phyloP scores from a whole-genome alignment of 64 coral and sea anemone genomes.

The Montipora efflorescens region DNA sequence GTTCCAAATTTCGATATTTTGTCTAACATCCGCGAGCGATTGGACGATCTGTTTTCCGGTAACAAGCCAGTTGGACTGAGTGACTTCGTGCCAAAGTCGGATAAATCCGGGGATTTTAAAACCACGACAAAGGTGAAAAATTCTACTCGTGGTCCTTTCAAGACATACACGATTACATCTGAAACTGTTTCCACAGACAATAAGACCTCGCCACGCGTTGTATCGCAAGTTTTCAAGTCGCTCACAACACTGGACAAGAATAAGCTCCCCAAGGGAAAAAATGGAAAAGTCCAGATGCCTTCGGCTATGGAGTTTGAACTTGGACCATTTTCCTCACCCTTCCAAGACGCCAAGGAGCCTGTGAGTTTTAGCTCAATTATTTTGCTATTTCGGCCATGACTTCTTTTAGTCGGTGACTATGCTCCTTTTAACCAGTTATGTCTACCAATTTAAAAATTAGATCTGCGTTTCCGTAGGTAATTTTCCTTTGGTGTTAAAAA shows the following conservation, averaged over 20 bases:
- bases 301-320: slow-evolving; percentile 59
- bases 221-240: slow-evolving; percentile 72
- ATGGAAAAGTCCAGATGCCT: slow-evolving; percentile 40
- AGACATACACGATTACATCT: slow-evolving; percentile 80
- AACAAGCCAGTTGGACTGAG: not conserved
- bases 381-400: not conserved
- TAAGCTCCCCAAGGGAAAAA: slow-evolving; percentile 53
- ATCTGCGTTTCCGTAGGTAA: not conserved
- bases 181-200: slow-evolving; percentile 86
- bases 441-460: not conserved
- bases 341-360: slow-evolving; percentile 38
- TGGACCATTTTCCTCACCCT: slow-evolving; percentile 51
- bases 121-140: slow-evolving; percentile 81
- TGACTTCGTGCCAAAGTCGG: slow-evolving; percentile 1
- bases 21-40: not conserved
- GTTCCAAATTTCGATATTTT: slow-evolving; percentile 50
- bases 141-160: slow-evolving; percentile 71
- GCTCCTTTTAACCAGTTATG: not conserved
- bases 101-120: slow-evolving; percentile 65
- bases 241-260: slow-evolving; percentile 73
- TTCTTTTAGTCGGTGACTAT: not conserved
- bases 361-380: not conserved
- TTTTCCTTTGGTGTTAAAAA: not conserved
- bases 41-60: slow-evolving; percentile 24
- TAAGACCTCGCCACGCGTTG: slow-evolving; percentile 72